Evolutionary conservation across 2,888 invertebrate species (phyloP).

Genomic region (Pachliopta kotzebuea): DNA sequence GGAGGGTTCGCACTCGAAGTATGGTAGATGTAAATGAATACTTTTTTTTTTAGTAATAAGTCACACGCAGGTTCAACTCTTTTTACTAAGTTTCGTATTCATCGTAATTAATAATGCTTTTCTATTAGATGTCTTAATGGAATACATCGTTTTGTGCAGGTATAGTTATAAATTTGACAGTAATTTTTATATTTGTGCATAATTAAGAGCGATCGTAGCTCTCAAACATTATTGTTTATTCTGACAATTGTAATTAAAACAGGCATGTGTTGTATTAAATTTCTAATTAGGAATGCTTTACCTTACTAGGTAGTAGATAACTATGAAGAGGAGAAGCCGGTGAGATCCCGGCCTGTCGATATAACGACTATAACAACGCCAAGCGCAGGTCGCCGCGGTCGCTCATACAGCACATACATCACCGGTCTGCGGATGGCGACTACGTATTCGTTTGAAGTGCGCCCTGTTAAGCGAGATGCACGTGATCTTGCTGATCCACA

Average conservation of each 20-base stretch:
- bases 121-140: too few species aligned
- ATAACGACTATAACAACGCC: conserved; percentile 43
- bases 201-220: too few species aligned
- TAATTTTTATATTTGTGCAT: too few species aligned
- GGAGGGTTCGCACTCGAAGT: too few species aligned
- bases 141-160: too few species aligned
- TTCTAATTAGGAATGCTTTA: not conserved
- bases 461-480: conserved; percentile 78
- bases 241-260: not conserved
- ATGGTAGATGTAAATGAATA: too few species aligned
- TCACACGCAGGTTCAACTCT: too few species aligned
- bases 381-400: conserved; percentile 47
- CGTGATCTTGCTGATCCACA: conserved; percentile 76
- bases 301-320: conserved; percentile 59
- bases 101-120: too few species aligned
- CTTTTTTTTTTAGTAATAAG: too few species aligned
- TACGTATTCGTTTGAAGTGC: conserved; percentile 89
- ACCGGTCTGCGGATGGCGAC: conserved; percentile 90
- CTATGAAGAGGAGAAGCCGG: conserved; percentile 53
- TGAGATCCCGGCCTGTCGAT: conserved; percentile 40
- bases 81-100: too few species aligned
- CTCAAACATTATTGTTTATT: too few species aligned
- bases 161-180: too few species aligned
- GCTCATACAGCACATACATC: conserved; percentile 80
- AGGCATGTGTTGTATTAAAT: not conserved